Percentiles rank a stretch among this genome's conserved stretches.
Conservation (phyloP, 2,888 invertebrate genomes). For the Anoncus sp. region DNA sequence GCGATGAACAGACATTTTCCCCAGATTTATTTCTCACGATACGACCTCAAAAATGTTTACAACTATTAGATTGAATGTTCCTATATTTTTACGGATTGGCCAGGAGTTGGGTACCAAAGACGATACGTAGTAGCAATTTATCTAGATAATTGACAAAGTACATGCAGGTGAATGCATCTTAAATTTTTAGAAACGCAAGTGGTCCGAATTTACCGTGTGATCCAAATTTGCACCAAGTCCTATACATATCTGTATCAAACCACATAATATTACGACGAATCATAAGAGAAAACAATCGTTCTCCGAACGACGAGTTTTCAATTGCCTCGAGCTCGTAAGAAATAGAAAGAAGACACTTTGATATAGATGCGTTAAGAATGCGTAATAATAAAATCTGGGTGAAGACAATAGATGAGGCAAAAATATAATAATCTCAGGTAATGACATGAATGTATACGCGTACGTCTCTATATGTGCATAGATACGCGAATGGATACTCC, state of each 20-base stretch:
- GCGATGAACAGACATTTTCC: no score
- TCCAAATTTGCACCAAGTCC: no score
- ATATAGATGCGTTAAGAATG: conserved; percentile 26
- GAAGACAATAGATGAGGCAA: conserved; percentile 53
- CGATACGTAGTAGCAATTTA: no score
- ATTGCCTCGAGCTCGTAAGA: conserved; percentile 11
- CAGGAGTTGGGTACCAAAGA: no score
- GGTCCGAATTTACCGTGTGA: conserved; percentile 1
- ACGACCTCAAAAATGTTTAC: no score
- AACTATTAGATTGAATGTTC: no score
- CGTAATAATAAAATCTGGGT: conserved; percentile 48
- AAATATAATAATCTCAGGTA: conserved; percentile 40
- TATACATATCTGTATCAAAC: background rate
- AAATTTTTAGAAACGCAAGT: no score
- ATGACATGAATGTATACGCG: conserved; percentile 7
- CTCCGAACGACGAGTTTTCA: conserved; percentile 11
- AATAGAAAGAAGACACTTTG: conserved; percentile 5
- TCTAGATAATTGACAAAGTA: no score
- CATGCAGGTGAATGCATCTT: no score
- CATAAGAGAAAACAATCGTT: conserved; percentile 11
- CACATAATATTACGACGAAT: conserved; percentile 3
- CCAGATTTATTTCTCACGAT: no score
- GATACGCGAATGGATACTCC: background rate
- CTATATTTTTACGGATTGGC: no score
- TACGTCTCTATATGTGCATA: background rate